phyloP scores from a whole-genome alignment of 1,140 invertebrate species.

The Cardiocondyla obscurior region DNA sequence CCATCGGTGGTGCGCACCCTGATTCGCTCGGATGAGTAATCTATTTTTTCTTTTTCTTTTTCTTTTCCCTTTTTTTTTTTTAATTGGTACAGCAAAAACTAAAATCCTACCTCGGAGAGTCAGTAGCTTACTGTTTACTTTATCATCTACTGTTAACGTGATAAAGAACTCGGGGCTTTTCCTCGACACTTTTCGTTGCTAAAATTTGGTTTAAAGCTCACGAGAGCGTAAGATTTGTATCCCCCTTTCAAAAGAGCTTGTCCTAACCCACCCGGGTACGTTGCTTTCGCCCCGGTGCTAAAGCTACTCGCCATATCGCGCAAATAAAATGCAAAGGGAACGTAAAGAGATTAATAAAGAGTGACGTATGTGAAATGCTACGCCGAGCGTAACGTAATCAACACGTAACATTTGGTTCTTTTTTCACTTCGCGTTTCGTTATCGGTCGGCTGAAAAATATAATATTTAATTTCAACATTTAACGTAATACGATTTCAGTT shows the following conservation, averaged over 20 bases:
- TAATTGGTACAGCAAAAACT: not conserved
- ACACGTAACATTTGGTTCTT: not conserved
- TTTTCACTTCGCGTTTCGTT: not conserved
- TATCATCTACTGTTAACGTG: not conserved
- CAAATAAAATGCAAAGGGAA: constrained; percentile 29
- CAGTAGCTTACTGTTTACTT: too few species aligned
- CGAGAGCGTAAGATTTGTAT: constrained; percentile 1
- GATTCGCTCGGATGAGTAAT: too few species aligned
- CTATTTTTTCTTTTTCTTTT: not conserved
- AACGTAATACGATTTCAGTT: not conserved
- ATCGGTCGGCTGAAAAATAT: not conserved
- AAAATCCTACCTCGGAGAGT: not conserved
- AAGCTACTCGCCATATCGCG: not conserved
- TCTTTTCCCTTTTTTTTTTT: too few species aligned
- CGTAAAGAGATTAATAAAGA: constrained; percentile 16
- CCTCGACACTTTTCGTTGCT: not conserved
- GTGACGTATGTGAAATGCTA: constrained; percentile 5
- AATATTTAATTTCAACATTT: not conserved
- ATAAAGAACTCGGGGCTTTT: constrained; percentile 16
- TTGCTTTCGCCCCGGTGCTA: not conserved
- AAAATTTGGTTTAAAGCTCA: constrained; percentile 10
- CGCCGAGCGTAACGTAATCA: constrained; percentile 10
- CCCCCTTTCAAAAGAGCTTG: constrained; percentile 2
- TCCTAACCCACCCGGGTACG: not conserved
- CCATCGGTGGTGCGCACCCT: not conserved